A percentile compares a stretch with the other conserved stretches of the same genome.
Conservation (phyloP, 2,113 vertebrate species). For the Phylloscopus trochiloides region DNA sequence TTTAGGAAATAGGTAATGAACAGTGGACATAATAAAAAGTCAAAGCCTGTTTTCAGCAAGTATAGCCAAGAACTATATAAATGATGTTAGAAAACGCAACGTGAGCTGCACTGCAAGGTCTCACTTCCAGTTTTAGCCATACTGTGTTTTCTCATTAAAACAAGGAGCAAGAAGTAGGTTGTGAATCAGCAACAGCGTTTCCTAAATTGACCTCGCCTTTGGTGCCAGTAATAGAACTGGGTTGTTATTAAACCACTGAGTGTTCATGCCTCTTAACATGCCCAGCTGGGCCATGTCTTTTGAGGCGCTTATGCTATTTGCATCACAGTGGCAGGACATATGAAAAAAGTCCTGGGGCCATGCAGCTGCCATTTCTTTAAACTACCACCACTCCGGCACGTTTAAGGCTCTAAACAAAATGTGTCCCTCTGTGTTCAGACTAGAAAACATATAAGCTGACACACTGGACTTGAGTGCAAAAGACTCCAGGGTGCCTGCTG, state of each 20-base stretch:
- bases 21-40: not conserved
- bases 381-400: not conserved
- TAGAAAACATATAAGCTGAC: not conserved
- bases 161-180: not conserved
- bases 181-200: not conserved
- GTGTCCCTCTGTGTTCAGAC: not conserved
- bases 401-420: not conserved
- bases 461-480: not conserved
- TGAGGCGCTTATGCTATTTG: not conserved
- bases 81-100: not conserved
- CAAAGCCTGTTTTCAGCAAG: not conserved
- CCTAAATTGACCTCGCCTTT: not conserved
- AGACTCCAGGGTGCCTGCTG: not conserved
- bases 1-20: not conserved
- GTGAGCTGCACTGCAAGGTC: not conserved
- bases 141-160: not conserved
- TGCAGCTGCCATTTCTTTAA: slow-evolving; percentile 2
- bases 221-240: not conserved
- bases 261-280: not conserved
- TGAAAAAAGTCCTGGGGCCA: not conserved
- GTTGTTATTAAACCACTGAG: not conserved
- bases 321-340: not conserved
- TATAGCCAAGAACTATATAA: not conserved
- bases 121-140: not conserved
- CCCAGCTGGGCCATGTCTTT: not conserved